Percentiles rank a stretch among this genome's conserved stretches.
Conservation (phyloP, 2,113 vertebrate species). For the Willisornis vidua region DNA sequence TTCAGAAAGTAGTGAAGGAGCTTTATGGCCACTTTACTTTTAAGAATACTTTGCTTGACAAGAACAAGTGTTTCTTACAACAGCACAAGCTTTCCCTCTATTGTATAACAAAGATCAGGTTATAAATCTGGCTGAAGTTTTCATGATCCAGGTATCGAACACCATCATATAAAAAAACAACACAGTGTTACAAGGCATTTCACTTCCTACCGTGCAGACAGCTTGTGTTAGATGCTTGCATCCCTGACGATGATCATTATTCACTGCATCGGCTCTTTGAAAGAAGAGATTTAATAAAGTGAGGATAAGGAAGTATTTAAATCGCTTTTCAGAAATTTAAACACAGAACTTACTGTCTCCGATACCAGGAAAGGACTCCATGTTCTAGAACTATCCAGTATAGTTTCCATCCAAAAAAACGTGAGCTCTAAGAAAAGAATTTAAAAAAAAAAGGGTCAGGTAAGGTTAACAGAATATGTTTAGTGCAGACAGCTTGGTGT, state of each 20-base stretch:
- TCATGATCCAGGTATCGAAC: neutral
- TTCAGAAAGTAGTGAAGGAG: neutral
- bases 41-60: neutral
- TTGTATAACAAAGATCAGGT: neutral
- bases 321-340: neutral
- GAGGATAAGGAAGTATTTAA: neutral
- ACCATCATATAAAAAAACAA: neutral
- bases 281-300: constrained; percentile 25
- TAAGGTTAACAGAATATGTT: neutral
- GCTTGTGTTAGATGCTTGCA: constrained; percentile 93
- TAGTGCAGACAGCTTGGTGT: neutral
- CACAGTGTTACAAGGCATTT: neutral
- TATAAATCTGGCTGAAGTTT: neutral
- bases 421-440: constrained; percentile 77
- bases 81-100: neutral
- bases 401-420: constrained; percentile 88
- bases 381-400: constrained; percentile 90
- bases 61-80: neutral
- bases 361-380: constrained; percentile 91
- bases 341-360: constrained; percentile 83
- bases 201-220: constrained; percentile 84
- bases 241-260: constrained; percentile 83
- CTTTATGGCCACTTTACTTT: neutral
- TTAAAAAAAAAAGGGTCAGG: accelerated
- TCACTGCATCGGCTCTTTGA: constrained; percentile 86